Evolutionary conservation across 1,140 invertebrate genomes (phyloP).

Genomic region (Drosophila murphyi): DNA sequence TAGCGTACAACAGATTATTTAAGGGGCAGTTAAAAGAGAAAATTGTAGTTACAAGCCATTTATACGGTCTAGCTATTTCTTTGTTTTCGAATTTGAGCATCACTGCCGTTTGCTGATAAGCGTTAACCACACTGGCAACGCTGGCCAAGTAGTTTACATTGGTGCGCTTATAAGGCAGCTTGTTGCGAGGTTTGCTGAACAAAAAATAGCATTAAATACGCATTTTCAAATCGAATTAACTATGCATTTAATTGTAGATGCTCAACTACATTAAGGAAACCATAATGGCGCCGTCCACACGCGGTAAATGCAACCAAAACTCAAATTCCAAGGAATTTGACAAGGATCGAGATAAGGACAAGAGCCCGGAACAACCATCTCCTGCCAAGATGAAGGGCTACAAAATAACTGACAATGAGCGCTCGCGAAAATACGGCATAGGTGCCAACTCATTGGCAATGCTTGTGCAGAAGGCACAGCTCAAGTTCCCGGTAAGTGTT

Average conservation of each 20-base stretch:
- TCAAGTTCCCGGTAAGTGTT: conserved; percentile 88
- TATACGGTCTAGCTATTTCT: too few species aligned
- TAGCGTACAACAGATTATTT: too few species aligned
- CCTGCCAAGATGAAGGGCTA: conserved; percentile 87
- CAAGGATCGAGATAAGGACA: conserved; percentile 43
- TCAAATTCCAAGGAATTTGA: conserved; percentile 17
- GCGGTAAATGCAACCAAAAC: conserved; percentile 45
- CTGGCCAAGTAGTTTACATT: conserved; percentile 46
- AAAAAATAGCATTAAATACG: conserved; percentile 1
- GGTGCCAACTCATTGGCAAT: conserved; percentile 88
- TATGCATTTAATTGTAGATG: conserved; percentile 43
- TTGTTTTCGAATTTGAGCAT: neutral
- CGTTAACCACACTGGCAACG: conserved; percentile 30
- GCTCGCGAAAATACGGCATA: conserved; percentile 88
- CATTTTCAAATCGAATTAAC: neutral
- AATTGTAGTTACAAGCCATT: too few species aligned
- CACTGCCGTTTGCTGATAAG: neutral
- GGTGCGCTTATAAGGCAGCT: conserved; percentile 65
- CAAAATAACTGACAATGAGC: conserved; percentile 88
- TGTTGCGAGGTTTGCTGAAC: conserved; percentile 61
- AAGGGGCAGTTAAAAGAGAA: too few species aligned
- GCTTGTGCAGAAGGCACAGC: conserved; percentile 87
- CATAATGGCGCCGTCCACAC: conserved; percentile 76
- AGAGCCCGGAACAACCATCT: conserved; percentile 9
- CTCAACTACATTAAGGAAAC: conserved; percentile 74